Conservation (phyloP, 2,113 vertebrate genomes). For the Ptilorrhoa leucosticta region DNA sequence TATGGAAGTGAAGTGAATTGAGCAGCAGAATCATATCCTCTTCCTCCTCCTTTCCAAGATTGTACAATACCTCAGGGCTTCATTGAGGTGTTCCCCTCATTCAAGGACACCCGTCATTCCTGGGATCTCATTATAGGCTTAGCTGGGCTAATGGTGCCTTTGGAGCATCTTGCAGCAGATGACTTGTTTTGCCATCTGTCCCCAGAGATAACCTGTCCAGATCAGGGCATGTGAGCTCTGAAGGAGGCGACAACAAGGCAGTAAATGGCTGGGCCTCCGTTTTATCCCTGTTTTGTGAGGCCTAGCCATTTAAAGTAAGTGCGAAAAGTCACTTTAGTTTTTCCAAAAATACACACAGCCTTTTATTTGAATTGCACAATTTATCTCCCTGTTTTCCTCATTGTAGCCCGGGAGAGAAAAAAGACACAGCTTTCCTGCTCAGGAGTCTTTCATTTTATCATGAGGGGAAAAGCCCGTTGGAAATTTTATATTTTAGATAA, state of each 20-base stretch:
- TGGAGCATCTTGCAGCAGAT: not conserved
- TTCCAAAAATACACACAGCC: not conserved
- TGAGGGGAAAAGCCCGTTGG: not conserved
- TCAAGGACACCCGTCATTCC: not conserved
- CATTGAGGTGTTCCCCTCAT: not conserved
- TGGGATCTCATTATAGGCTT: constrained; percentile 17
- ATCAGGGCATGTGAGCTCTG: not conserved
- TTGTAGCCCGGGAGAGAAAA: not conserved
- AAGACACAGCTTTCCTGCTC: not conserved
- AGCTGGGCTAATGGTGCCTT: not conserved
- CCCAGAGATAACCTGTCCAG: not conserved
- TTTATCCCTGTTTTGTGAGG: not conserved
- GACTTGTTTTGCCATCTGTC: constrained; percentile 38
- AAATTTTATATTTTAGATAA: not conserved
- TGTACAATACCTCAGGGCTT: not conserved
- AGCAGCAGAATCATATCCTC: not conserved
- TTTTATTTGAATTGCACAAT: not conserved
- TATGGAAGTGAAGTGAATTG: not conserved
- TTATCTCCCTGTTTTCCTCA: not conserved
- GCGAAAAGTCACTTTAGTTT: not conserved
- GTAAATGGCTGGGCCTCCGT: fast-evolving
- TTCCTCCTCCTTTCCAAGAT: not conserved
- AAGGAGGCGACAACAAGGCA: not conserved
- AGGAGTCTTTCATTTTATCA: not conserved
- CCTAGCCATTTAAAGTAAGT: too few species aligned